These are phyloP conservation scores for Platycheirus albimanus DNA, from an alignment of 2,888 invertebrate genomes.

Conservation along the genomic window DNA sequence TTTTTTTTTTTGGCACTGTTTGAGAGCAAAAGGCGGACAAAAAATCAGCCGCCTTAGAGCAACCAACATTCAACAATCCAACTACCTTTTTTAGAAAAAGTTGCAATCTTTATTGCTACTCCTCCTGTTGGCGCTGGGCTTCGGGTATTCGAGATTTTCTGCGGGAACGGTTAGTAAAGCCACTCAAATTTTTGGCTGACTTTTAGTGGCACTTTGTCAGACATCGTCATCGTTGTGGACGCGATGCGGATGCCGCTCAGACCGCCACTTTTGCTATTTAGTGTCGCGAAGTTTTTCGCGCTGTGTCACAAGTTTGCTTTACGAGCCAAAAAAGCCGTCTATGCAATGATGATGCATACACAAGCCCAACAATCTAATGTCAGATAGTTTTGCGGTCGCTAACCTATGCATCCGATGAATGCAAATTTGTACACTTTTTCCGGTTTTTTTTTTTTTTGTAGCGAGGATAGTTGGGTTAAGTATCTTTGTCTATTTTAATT, in stretches of 20 bases:
- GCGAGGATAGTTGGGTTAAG: conserved; percentile 39
- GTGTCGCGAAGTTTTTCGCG: conserved; percentile 49
- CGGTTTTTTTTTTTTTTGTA: conserved; percentile 27
- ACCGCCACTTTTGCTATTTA: conserved; percentile 32
- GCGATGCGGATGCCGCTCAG: not conserved
- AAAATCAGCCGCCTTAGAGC: conserved; percentile 18
- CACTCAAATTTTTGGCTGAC: conserved; percentile 41
- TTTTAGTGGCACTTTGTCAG: conserved; percentile 61
- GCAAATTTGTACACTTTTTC: conserved; percentile 49
- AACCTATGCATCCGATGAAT: conserved; percentile 78
- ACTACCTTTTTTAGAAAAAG: conserved; percentile 8
- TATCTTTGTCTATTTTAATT: conserved; percentile 46
- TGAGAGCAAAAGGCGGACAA: not conserved
- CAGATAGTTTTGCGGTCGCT: conserved; percentile 83
- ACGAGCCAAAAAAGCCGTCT: not conserved
- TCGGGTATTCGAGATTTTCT: not conserved
- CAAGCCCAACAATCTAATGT: conserved; percentile 80
- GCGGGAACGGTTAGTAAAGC: conserved; percentile 18
- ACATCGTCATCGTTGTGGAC: conserved; percentile 37
- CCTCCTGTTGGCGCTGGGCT: conserved; percentile 44
- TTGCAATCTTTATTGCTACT: conserved; percentile 9
- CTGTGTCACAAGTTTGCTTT: conserved; percentile 61
- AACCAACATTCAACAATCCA: conserved; percentile 14
- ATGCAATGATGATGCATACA: conserved; percentile 49
- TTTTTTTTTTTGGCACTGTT: not conserved